These are phyloP conservation scores for Craterocephalus amniculus DNA, from an alignment of 2,797 vertebrate species.

Conservation along the genomic window DNA sequence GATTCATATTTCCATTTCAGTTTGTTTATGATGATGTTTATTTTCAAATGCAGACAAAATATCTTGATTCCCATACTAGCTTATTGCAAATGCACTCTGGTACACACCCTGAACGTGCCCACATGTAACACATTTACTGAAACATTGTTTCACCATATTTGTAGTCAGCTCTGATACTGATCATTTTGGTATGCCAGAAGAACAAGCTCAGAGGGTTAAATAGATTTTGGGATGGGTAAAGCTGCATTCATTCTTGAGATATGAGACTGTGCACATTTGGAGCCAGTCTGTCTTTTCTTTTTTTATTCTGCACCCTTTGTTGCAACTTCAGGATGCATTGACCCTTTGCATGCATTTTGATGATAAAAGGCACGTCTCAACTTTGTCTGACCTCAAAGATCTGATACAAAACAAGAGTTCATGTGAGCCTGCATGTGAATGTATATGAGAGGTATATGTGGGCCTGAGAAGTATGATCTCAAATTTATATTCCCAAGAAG, in stretches of 20 bases:
- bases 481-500: slow-evolving; percentile 72
- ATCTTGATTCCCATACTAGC: slow-evolving; percentile 2
- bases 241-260: slow-evolving; percentile 26
- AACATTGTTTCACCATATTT: slow-evolving; percentile 29
- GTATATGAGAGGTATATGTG: slow-evolving; percentile 9
- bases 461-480: slow-evolving; percentile 35
- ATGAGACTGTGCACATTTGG: slow-evolving; percentile 10
- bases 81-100: slow-evolving; percentile 4
- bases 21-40: not conserved
- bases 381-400: slow-evolving; percentile 46
- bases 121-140: not conserved
- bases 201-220: slow-evolving; percentile 28
- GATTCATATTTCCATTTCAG: not conserved
- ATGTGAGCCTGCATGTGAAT: slow-evolving; percentile 43
- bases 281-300: not conserved
- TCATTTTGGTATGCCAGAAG: slow-evolving; percentile 7
- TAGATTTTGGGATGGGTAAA: slow-evolving; percentile 25
- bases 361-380: slow-evolving; percentile 58
- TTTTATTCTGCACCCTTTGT: slow-evolving; percentile 18
- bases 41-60: not conserved
- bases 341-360: slow-evolving; percentile 44
- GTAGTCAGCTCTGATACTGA: slow-evolving; percentile 13
- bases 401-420: slow-evolving; percentile 21
- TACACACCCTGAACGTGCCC: not conserved
- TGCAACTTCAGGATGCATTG: slow-evolving; percentile 31